Evolutionary conservation across 2,113 vertebrate genomes (phyloP).

Genomic region (Anguilla japonica): DNA sequence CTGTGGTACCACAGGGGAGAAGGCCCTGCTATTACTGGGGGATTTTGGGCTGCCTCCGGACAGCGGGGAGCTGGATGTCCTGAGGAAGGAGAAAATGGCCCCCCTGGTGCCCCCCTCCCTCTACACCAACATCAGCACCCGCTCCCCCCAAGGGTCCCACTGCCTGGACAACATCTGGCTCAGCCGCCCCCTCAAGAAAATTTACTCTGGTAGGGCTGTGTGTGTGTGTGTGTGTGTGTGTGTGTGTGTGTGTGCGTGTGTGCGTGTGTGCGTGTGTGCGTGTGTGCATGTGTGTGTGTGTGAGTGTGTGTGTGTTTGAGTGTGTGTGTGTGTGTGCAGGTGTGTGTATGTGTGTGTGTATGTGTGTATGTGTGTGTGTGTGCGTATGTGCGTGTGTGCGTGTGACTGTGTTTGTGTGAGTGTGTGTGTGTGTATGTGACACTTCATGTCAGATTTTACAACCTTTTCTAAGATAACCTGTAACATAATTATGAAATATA

Average conservation of each 20-base stretch:
- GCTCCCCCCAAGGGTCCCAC: conserved; percentile 82
- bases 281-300: neutral
- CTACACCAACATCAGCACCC: conserved; percentile 95
- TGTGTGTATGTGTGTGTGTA: neutral
- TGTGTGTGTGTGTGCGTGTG: conserved; percentile 1
- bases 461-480: too few relatives aligned
- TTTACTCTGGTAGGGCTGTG: conserved; percentile 78
- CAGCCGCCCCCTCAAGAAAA: conserved; percentile 83
- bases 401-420: too few relatives aligned
- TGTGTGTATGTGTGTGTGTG: neutral
- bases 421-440: too few relatives aligned
- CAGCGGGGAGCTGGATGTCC: conserved; percentile 74
- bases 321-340: neutral
- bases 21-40: conserved; percentile 84
- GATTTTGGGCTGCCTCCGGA: conserved; percentile 84
- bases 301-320: conserved; percentile 10
- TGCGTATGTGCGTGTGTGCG: neutral
- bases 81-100: conserved; percentile 85
- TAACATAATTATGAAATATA: too few relatives aligned
- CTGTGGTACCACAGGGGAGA: conserved; percentile 72
- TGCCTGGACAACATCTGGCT: conserved; percentile 93
- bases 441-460: too few relatives aligned
- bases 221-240: conserved; percentile 13
- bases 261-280: neutral
- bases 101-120: conserved; percentile 76